Percentiles rank a stretch among this genome's conserved stretches.
These are phyloP conservation scores for Taenioides sp. DNA, from an alignment of 2,797 vertebrate genomes.

Conservation along the genomic window DNA sequence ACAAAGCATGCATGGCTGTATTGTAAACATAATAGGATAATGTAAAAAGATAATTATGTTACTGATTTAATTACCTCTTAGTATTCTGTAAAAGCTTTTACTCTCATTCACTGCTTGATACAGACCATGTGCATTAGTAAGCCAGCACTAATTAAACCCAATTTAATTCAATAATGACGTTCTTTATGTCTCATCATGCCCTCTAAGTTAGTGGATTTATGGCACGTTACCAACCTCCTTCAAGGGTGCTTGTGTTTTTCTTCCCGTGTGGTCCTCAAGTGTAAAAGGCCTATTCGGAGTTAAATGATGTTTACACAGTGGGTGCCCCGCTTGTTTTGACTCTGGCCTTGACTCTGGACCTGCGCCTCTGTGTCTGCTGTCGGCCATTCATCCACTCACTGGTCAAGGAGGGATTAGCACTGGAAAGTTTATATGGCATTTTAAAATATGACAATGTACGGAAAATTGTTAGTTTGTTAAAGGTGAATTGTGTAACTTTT, in stretches of 20 bases:
- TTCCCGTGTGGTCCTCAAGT: slow-evolving; percentile 65
- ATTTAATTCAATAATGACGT: slow-evolving; percentile 64
- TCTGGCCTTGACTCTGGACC: slow-evolving; percentile 59
- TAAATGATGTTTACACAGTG: slow-evolving; percentile 73
- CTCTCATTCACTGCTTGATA: slow-evolving; percentile 46
- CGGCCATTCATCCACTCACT: slow-evolving; percentile 29
- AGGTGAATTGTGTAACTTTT: no score
- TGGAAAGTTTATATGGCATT: slow-evolving; percentile 1
- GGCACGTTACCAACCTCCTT: slow-evolving; percentile 65
- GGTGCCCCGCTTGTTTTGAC: slow-evolving; percentile 57
- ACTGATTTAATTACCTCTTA: slow-evolving; percentile 47
- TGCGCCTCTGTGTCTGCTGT: slow-evolving; percentile 29
- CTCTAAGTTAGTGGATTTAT: slow-evolving; percentile 55
- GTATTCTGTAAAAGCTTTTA: slow-evolving; percentile 36
- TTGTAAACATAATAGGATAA: slow-evolving; percentile 39
- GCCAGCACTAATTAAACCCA: slow-evolving; percentile 58
- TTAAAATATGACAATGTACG: background rate
- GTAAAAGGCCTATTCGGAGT: slow-evolving; percentile 62
- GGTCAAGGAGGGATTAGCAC: slow-evolving; percentile 7
- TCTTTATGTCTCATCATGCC: slow-evolving; percentile 68
- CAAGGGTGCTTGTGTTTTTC: slow-evolving; percentile 70
- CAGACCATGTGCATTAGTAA: slow-evolving; percentile 37
- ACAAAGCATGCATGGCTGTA: slow-evolving; percentile 35
- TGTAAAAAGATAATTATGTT: slow-evolving; percentile 48
- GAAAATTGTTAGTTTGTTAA: background rate